phyloP scores from a whole-genome alignment of 2,797 vertebrate genomes.

The Pseudotriccus pelzelni region DNA sequence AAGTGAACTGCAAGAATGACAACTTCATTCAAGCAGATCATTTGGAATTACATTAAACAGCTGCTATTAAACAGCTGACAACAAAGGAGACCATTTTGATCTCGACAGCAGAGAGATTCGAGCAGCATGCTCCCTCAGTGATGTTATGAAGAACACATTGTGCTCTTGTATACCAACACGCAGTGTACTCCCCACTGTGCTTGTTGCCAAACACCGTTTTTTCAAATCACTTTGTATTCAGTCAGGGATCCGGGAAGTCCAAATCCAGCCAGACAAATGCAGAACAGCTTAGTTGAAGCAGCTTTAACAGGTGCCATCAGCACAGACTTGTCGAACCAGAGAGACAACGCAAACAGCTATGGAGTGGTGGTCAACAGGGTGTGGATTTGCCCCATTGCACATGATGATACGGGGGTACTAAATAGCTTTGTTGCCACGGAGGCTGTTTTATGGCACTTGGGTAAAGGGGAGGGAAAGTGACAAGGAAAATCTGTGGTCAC shows the following conservation, averaged over 20 bases:
- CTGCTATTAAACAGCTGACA: conserved; percentile 80
- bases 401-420: background rate
- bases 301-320: conserved; percentile 79
- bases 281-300: conserved; percentile 79
- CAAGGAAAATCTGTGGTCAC: background rate
- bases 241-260: conserved; percentile 74
- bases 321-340: conserved; percentile 70
- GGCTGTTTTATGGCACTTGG: background rate
- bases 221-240: conserved; percentile 77
- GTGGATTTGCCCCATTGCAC: conserved; percentile 43
- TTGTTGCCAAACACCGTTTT: conserved; percentile 80
- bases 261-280: conserved; percentile 79
- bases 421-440: conserved; percentile 2
- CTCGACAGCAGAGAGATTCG: conserved; percentile 56
- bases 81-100: conserved; percentile 72
- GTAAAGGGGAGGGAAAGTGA: background rate
- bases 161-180: conserved; percentile 74
- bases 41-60: conserved; percentile 80
- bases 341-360: conserved; percentile 63
- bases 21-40: conserved; percentile 78
- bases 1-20: conserved; percentile 75
- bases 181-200: conserved; percentile 70
- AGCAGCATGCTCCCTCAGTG: conserved; percentile 59
- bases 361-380: conserved; percentile 34
- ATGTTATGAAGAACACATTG: conserved; percentile 71